Percentiles rank a stretch among this genome's conserved stretches.
phyloP scores from a whole-genome alignment of 53 echinoderm and acorn worm species.

The Echinometra lucunter region DNA sequence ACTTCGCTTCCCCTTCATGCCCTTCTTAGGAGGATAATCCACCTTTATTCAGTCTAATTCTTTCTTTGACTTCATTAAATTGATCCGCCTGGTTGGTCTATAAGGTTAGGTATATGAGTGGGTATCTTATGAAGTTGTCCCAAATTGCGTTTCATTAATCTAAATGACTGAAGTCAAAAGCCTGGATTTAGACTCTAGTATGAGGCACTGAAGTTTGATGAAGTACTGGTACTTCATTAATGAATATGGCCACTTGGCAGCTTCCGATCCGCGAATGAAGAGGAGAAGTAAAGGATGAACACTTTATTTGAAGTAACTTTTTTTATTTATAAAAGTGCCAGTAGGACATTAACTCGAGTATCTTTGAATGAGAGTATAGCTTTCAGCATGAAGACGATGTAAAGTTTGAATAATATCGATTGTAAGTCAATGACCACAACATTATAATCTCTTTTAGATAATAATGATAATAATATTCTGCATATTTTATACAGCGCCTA shows the following conservation, averaged over 20 bases:
- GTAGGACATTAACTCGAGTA: too few relatives aligned
- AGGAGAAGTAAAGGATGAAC: not conserved
- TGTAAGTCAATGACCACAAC: too few relatives aligned
- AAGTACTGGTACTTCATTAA: not conserved
- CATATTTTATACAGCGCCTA: too few relatives aligned
- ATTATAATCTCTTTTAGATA: too few relatives aligned
- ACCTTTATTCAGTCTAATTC: not conserved
- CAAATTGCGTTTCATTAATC: not conserved
- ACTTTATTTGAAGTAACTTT: not conserved
- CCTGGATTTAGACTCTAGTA: not conserved
- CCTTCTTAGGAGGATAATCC: conserved; percentile 32
- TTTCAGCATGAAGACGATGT: too few relatives aligned
- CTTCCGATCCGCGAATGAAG: not conserved
- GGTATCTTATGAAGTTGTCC: not conserved
- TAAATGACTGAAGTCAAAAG: not conserved
- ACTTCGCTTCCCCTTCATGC: conserved; percentile 4
- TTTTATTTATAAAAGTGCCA: too few relatives aligned
- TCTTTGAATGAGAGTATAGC: too few relatives aligned
- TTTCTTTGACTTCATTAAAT: not conserved
- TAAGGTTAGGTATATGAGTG: not conserved
- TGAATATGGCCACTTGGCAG: not conserved
- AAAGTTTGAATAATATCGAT: too few relatives aligned
- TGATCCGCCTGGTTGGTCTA: not conserved
- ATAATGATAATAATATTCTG: too few relatives aligned
- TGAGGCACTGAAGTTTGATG: not conserved